Evolutionary conservation across 2,888 invertebrate genomes (phyloP).

Genomic region (Sabatieria punctata): DNA sequence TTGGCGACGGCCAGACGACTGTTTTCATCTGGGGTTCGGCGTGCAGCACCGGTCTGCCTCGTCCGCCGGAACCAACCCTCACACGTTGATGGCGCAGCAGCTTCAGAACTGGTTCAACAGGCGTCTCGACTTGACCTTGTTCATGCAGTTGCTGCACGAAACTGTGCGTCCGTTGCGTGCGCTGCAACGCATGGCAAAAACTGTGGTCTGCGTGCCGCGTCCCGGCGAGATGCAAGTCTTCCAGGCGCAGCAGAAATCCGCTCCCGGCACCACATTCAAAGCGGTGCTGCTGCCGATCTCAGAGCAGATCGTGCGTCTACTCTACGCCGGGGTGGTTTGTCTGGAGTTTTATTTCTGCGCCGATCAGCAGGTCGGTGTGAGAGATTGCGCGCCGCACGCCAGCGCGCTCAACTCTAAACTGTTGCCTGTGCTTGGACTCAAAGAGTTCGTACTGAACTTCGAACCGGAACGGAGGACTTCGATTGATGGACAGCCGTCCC

Average conservation of each 20-base stretch:
- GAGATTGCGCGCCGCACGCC: no score
- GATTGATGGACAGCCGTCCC: no score
- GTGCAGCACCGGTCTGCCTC: no score
- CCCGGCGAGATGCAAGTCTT: no score
- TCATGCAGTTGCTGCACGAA: neutral
- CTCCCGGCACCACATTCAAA: no score
- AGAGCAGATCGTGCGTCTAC: neutral
- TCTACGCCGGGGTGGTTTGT: neutral
- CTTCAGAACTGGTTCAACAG: slow-evolving; percentile 65
- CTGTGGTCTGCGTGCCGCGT: no score
- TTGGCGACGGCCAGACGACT: slow-evolving; percentile 23
- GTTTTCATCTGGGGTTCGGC: no score
- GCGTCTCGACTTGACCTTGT: neutral
- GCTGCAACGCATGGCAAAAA: slow-evolving; percentile 2
- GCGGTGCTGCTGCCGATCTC: neutral
- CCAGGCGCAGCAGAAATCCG: no score
- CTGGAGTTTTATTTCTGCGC: neutral
- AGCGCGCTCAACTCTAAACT: no score
- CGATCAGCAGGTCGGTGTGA: neutral
- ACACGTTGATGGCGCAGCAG: slow-evolving; percentile 69
- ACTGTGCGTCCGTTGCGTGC: neutral
- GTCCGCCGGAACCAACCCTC: slow-evolving; percentile 64
- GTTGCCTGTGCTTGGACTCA: no score
- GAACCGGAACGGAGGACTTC: no score
- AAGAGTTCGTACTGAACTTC: no score